Percentiles rank a stretch among this genome's conserved stretches.
Conservation (phyloP, 2,797 vertebrate genomes). For the Tauraco hartlaubi region DNA sequence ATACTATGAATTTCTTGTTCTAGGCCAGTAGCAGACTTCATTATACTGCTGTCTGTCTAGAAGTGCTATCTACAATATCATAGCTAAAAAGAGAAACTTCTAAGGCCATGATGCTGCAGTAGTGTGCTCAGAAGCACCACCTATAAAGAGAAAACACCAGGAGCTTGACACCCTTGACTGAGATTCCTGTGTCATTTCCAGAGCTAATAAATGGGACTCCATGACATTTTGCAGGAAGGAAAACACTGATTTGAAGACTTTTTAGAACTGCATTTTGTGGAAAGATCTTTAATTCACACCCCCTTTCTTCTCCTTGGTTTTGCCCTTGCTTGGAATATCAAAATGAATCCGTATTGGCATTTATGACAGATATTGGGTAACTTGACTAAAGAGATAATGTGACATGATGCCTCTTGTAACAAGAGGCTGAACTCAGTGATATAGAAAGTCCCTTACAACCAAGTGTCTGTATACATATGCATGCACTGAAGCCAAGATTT, state of each 20-base stretch:
- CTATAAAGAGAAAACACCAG: neutral
- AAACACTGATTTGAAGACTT: neutral
- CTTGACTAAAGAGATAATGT: rapidly evolving
- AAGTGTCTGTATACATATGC: neutral
- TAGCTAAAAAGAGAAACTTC: neutral
- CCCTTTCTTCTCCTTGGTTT: neutral
- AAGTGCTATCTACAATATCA: neutral
- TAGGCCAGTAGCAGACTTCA: neutral
- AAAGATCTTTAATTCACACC: neutral
- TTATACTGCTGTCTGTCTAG: neutral
- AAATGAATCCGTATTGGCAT: neutral
- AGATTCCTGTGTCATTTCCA: neutral
- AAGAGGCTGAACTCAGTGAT: neutral
- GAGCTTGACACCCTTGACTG: neutral
- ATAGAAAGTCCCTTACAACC: neutral
- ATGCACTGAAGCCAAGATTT: neutral
- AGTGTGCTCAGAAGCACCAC: neutral
- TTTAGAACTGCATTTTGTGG: neutral
- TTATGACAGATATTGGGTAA: neutral
- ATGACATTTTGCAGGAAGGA: neutral
- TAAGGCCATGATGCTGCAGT: rapidly evolving
- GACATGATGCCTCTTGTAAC: neutral
- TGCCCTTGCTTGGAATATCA: neutral
- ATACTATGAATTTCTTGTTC: neutral
- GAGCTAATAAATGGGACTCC: neutral